Evolutionary conservation across 2,797 vertebrate genomes (phyloP).

Genomic region (Schizothorax lantsangensis): DNA sequence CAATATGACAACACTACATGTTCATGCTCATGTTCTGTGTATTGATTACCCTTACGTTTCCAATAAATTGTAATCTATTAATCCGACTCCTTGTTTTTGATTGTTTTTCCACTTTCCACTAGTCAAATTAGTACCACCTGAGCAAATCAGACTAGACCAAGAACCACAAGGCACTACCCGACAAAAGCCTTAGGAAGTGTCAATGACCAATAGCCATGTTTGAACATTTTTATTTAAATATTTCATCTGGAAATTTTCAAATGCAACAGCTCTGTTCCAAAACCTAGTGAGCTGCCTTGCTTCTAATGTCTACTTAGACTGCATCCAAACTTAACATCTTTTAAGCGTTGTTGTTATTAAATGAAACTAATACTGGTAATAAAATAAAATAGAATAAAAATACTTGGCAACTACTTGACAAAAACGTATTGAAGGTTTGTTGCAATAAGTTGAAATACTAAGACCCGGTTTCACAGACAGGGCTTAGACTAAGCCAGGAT

Average conservation of each 20-base stretch:
- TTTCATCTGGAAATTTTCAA: neutral
- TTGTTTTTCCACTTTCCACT: neutral
- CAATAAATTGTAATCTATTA: slow-evolving; percentile 28
- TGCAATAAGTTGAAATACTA: neutral
- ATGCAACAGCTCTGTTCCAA: neutral
- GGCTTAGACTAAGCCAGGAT: no score
- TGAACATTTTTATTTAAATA: neutral
- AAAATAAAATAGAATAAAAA: neutral
- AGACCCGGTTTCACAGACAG: no score
- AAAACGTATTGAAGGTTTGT: neutral
- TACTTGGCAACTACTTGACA: neutral
- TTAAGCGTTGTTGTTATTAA: neutral
- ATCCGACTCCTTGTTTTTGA: neutral
- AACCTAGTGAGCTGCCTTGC: neutral
- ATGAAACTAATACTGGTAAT: no score
- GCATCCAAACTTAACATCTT: neutral
- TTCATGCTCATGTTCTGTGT: slow-evolving; percentile 17
- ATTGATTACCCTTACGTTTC: slow-evolving; percentile 5
- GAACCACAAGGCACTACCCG: neutral
- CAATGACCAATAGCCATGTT: neutral
- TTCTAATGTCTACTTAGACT: neutral
- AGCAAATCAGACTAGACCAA: neutral
- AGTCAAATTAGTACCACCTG: neutral
- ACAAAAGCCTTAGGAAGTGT: neutral
- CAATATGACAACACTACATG: slow-evolving; percentile 4